Conservation (phyloP, 2,797 vertebrate genomes). For the Brachymystax lenok region DNA sequence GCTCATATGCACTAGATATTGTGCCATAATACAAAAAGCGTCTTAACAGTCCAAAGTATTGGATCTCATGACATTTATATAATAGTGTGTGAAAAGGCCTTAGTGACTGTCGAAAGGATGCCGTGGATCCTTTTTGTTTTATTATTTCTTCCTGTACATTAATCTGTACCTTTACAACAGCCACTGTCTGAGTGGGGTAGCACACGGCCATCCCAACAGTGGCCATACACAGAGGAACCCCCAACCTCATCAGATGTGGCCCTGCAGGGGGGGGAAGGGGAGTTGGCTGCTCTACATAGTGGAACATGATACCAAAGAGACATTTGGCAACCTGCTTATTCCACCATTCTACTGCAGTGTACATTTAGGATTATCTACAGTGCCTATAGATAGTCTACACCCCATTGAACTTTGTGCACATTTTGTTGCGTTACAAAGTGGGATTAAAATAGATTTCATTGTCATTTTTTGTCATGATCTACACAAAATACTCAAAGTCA, state of each 20-base stretch:
- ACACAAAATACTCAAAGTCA: no score
- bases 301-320: not conserved
- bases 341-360: not conserved
- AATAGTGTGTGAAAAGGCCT: not conserved
- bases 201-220: slow-evolving; percentile 75
- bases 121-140: not conserved
- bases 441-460: no score
- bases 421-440: no score
- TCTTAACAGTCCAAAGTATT: not conserved
- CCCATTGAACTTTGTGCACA: no score
- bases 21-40: not conserved
- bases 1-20: not conserved
- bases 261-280: slow-evolving; percentile 54
- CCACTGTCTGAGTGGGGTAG: slow-evolving; percentile 79
- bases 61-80: not conserved
- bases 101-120: not conserved
- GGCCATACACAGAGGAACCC: slow-evolving; percentile 72
- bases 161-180: slow-evolving; percentile 75
- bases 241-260: slow-evolving; percentile 77
- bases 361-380: not conserved
- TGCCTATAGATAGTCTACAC: no score
- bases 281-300: not conserved
- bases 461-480: no score
- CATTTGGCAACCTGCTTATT: not conserved
- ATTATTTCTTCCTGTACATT: no score